Evolutionary conservation across 2,888 invertebrate species (phyloP), one percentile per base, ranked within the genome.

Genomic region (Formica aserva): DNA sequence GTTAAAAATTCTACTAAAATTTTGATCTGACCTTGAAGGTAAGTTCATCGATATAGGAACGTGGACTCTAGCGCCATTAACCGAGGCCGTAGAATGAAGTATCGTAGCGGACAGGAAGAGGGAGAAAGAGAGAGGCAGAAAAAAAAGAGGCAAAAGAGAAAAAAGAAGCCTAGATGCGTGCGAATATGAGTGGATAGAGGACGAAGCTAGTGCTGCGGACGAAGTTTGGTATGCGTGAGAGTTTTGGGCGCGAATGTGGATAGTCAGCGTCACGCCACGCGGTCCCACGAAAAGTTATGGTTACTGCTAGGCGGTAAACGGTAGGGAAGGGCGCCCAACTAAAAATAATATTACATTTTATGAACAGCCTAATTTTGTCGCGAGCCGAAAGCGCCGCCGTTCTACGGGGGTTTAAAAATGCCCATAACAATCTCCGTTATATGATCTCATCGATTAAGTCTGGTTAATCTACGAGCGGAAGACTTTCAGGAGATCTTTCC

Each of bases 331-430:
- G 85, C 84, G 60, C 82, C 83, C 85, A 88, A 92, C 91, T 93
- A 93, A 94, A 94, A 94, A 94, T 94, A 94, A 94, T 93, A 93
- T 92, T 90, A 92, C 91, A 88, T 91, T 91, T 91, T 91, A 89
- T 91, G 88, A 91, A 91, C 91, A 92, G 92, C 88, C 93, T 92
- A 93, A 93, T 94, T 94, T 92, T 90, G 92, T 92, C 89, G 81
- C 87, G 84, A 85, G 78, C 86, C 82, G 88, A 75, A 82, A 80
- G 85, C 41, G 69, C 72, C 74, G 35, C 72, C 74, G 86, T 84
- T 84, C 72, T 63, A 71, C 78, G 72, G 35, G 32, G 32, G 71
- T 78, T 85, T 81, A 86, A 85, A 87, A 89, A 88, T 84, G 85
- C 45, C 66, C 84, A 85, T 86, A 87, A 88, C 87, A 89, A 86